A percentile compares a stretch with the other conserved stretches of the same genome.
Evolutionary conservation across 1,140 invertebrate genomes (phyloP).

Genomic region (Tetramorium simillimum): DNA sequence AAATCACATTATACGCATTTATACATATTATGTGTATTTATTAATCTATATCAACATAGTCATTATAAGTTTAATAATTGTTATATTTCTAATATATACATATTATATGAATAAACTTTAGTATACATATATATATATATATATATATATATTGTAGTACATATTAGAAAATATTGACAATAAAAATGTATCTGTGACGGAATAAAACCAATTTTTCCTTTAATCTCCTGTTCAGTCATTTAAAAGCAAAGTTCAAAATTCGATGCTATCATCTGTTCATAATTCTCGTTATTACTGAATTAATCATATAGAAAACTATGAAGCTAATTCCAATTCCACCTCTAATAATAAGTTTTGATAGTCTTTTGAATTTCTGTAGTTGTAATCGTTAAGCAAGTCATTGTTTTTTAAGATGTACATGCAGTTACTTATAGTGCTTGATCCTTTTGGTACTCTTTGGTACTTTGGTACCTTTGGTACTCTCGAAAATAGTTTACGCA

Average conservation of each 20-base stretch:
- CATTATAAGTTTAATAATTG: constrained; percentile 52
- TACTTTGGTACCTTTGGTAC: no score
- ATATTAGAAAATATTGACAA: constrained; percentile 63
- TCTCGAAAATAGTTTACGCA: constrained; percentile 98
- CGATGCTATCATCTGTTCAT: constrained; percentile 98
- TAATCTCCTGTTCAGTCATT: no score
- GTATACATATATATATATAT: neutral
- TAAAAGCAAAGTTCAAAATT: no score
- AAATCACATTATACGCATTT: constrained; percentile 47
- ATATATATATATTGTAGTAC: constrained; percentile 22
- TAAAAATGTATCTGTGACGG: constrained; percentile 84
- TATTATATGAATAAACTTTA: constrained; percentile 3
- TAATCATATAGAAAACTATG: no score
- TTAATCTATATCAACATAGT: constrained; percentile 64
- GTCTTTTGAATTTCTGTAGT: no score
- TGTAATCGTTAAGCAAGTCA: no score
- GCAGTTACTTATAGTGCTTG: no score
- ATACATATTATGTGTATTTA: constrained; percentile 79
- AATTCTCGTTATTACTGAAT: constrained; percentile 98
- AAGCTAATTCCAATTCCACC: no score
- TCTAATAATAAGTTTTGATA: no score
- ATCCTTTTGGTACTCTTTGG: no score
- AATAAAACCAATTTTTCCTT: no score
- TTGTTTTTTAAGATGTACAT: no score
- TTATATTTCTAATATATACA: constrained; percentile 58